Evolutionary conservation across 2,113 vertebrate genomes (phyloP).

Genomic region (Tricholaema leucomelas): DNA sequence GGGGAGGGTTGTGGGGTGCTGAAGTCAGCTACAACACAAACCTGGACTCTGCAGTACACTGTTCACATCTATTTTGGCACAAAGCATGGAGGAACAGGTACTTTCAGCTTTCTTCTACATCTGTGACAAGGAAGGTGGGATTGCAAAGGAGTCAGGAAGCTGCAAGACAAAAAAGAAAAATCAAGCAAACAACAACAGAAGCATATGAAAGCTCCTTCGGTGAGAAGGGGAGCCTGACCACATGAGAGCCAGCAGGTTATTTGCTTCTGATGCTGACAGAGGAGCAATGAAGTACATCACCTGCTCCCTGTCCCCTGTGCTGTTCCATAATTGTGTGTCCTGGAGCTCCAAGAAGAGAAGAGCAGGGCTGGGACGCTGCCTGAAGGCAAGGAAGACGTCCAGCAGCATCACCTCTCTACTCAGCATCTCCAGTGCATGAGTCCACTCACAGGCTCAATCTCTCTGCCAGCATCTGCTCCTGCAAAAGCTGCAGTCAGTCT

Average conservation of each 20-base stretch:
- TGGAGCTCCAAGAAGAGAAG: not conserved
- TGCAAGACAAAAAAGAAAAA: not conserved
- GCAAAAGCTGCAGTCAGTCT: not conserved
- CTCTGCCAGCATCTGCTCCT: not conserved
- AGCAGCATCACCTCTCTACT: not conserved
- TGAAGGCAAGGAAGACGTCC: not conserved
- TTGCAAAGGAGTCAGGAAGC: not conserved
- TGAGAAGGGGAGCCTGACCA: fast-evolving
- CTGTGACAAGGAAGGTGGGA: not conserved
- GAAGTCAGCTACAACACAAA: not conserved
- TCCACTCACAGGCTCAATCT: not conserved
- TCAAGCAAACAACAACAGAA: not conserved
- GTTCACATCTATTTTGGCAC: not conserved
- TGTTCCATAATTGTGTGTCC: not conserved
- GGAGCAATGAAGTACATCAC: fast-evolving
- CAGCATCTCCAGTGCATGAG: not conserved
- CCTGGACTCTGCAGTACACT: not conserved
- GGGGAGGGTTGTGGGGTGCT: not conserved
- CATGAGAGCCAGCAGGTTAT: not conserved
- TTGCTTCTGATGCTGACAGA: not conserved
- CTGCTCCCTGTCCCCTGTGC: not conserved
- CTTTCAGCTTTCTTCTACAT: not conserved
- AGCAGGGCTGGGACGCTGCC: not conserved
- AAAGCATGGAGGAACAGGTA: not conserved
- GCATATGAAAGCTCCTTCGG: too few species aligned